A percentile compares a stretch with the other conserved stretches of the same genome.
Conservation (phyloP, 2,888 invertebrate species). For the Myopa tessellatipennis region DNA sequence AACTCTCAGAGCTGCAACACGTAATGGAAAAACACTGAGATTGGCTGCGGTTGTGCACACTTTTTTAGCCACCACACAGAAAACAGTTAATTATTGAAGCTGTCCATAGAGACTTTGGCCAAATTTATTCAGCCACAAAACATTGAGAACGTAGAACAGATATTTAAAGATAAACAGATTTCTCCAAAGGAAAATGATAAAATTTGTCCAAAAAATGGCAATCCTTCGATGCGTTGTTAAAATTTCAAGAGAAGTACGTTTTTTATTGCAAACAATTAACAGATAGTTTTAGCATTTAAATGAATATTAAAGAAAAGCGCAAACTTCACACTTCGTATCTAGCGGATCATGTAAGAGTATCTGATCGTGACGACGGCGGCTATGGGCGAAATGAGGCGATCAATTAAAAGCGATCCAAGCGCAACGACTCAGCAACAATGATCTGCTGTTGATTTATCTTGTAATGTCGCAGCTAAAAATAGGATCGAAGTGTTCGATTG, state of each 20-base stretch:
- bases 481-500: conserved; percentile 27
- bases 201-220: background rate
- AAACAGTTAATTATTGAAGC: conserved; percentile 37
- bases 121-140: conserved; percentile 27
- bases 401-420: background rate
- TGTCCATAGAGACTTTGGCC: background rate
- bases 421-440: background rate
- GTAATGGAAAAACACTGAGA: conserved; percentile 8
- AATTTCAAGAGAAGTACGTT: background rate
- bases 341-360: conserved; percentile 31
- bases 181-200: background rate
- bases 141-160: conserved; percentile 54
- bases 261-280: conserved; percentile 27
- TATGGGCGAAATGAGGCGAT: conserved; percentile 19
- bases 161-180: conserved; percentile 34
- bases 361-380: conserved; percentile 22
- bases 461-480: conserved; percentile 32
- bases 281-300: conserved; percentile 34
- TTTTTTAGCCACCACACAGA: conserved; percentile 44
- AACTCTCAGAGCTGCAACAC: conserved; percentile 21
- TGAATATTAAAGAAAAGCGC: conserved; percentile 19
- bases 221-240: background rate
- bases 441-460: background rate
- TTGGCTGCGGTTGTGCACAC: conserved; percentile 11
- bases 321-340: conserved; percentile 26